Base-by-base conservation (phyloP, 2,888 invertebrate genomes). In the Hirtodrosophila alboralis region DNA sequence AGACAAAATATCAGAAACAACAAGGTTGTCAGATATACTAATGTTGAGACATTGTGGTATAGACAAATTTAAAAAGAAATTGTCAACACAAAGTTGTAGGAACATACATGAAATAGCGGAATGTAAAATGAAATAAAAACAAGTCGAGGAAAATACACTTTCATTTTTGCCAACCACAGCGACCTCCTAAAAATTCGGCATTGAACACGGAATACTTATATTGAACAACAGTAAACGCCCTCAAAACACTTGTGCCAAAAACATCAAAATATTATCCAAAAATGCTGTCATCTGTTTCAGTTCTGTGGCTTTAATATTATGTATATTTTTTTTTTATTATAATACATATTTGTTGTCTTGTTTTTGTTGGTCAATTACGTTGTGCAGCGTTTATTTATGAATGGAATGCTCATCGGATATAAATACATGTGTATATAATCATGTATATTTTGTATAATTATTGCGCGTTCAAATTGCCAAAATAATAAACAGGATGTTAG, bases 401-500 rank as follows among this genome's bases (percentile, higher is more conserved):
- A 86, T 81, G 80, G 80, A 81, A 74, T 70, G 52, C 56, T 58
- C 27, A 57, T 41, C 30, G 53, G 30, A 44, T 43, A 43, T 37
- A 49, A 21, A 45, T 36, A 31, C 18, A 41, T 31, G 47, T 36
- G 16, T 47, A 14, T 36, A 23, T 38, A 51, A 26, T 23, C 33
- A 12, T 31, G 21, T 43, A 52, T 53, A 52, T 53, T 52, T 58
- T 48, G 57, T 75, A 45, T 62, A 67, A 56, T 28, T 62, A 57
- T 45, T 37, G 40, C 51, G 60, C 23, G 45, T 40, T 60, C 27
- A 5, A 49, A 45, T 56, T 45, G 47, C 56, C 37, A 49, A 85
- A 69, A 73, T 54, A 70, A 71, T 84, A 81, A 86, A 81, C 86
- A 81, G 80, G 80, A 81, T 81, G 81, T 81, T 49, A 58, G 30